Percentiles rank a stretch among this genome's conserved stretches.
These are phyloP conservation scores for Malurus leucopterus DNA, from an alignment of 2,797 vertebrate species.

Conservation along the genomic window DNA sequence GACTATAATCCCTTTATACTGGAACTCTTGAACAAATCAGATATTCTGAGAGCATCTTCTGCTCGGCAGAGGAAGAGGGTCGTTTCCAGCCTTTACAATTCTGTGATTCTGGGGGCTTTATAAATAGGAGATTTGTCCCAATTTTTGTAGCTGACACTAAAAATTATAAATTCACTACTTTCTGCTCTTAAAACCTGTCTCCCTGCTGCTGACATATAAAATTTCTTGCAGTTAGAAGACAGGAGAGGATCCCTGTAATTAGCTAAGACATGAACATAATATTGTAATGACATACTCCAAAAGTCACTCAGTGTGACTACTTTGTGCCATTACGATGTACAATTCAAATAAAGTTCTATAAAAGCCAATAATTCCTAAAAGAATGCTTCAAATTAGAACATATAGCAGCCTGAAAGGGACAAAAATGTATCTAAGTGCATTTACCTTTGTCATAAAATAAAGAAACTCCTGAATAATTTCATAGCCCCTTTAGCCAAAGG, in stretches of 20 bases:
- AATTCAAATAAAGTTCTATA: background rate
- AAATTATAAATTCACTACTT: background rate
- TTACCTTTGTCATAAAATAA: background rate
- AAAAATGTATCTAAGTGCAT: background rate
- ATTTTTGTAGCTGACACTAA: background rate
- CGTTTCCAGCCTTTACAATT: background rate
- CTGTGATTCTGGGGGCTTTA: background rate
- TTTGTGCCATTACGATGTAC: background rate
- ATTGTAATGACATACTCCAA: background rate
- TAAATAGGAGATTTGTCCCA: background rate
- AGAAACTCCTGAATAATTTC: background rate
- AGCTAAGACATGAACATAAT: background rate
- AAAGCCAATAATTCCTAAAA: background rate
- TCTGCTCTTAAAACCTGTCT: background rate
- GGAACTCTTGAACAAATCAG: background rate
- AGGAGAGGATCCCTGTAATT: background rate
- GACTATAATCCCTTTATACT: background rate
- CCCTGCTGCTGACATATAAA: background rate
- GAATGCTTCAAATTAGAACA: background rate
- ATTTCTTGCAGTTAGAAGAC: background rate
- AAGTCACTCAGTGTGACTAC: background rate
- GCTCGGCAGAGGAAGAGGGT: background rate
- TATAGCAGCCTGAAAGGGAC: background rate
- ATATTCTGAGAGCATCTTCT: background rate
- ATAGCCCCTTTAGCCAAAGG: background rate